Conservation (phyloP, 2,113 vertebrate genomes). For the Lethenteron reissneri region DNA sequence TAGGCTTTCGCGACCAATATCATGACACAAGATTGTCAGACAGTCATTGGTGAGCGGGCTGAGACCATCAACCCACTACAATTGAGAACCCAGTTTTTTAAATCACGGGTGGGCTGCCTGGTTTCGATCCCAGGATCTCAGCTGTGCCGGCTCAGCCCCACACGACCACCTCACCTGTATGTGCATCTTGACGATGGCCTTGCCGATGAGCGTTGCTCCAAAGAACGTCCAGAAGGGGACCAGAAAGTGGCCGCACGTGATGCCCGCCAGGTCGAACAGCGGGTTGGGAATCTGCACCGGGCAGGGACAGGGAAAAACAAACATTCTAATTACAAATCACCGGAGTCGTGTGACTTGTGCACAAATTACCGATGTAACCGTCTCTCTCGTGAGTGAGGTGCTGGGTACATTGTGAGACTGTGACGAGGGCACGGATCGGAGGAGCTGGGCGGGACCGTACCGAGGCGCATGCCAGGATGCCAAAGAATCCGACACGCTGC, state of each 20-base stretch:
- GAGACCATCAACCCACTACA: too few species aligned
- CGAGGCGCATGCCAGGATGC: conserved; percentile 77
- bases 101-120: too few species aligned
- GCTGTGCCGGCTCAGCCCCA: too few species aligned
- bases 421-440: too few species aligned
- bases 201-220: conserved; percentile 78
- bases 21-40: too few species aligned
- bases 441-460: conserved; percentile 26
- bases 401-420: too few species aligned
- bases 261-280: conserved; percentile 82
- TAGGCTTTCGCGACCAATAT: too few species aligned
- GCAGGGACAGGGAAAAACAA: not conserved
- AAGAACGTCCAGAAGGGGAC: conserved; percentile 95
- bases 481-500: conserved; percentile 86
- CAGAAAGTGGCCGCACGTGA: conserved; percentile 55
- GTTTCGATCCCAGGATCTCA: too few species aligned
- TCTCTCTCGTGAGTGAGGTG: not conserved
- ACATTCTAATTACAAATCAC: not conserved
- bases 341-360: not conserved
- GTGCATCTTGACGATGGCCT: conserved; percentile 96
- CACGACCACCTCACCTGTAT: conserved; percentile 38
- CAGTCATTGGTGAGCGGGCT: too few species aligned
- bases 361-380: not conserved
- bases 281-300: conserved; percentile 48
- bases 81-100: too few species aligned